These are phyloP conservation scores for Brachypteracias leptosomus DNA, from an alignment of 2,113 vertebrate genomes.

Conservation along the genomic window DNA sequence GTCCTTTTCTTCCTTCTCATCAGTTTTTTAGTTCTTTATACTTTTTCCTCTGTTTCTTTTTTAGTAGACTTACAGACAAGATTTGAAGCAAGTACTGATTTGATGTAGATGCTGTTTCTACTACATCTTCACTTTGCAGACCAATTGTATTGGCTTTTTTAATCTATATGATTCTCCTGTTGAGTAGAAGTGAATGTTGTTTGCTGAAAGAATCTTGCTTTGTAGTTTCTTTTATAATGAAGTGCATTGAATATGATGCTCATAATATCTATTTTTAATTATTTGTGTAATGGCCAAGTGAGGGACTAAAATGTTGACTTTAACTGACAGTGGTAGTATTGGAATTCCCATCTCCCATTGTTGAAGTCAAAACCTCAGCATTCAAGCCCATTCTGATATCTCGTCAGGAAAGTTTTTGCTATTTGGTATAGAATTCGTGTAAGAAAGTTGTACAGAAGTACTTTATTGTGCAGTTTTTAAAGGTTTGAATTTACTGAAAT, in stretches of 20 bases:
- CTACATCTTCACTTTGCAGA: neutral
- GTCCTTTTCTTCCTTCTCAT: neutral
- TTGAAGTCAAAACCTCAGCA: neutral
- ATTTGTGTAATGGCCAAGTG: neutral
- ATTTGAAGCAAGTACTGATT: neutral
- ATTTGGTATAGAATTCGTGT: neutral
- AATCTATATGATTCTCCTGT: neutral
- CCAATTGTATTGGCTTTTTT: neutral
- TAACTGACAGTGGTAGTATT: neutral
- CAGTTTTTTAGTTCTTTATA: neutral
- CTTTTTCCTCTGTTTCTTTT: neutral
- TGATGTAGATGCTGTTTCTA: neutral
- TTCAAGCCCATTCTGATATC: neutral
- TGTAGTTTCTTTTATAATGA: neutral
- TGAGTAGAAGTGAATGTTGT: neutral
- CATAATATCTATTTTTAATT: neutral
- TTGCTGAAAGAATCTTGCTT: neutral
- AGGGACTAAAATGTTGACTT: neutral
- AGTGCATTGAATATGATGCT: neutral
- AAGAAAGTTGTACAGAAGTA: constrained; percentile 6
- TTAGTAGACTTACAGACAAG: neutral
- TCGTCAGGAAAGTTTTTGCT: neutral
- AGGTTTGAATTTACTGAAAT: constrained; percentile 27
- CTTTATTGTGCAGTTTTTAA: constrained; percentile 5
- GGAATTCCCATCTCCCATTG: neutral